Percentiles rank a stretch among this genome's conserved stretches.
These are phyloP conservation scores for Apistogramma diplotaenia DNA, from an alignment of 2,113 vertebrate genomes.

Conservation along the genomic window DNA sequence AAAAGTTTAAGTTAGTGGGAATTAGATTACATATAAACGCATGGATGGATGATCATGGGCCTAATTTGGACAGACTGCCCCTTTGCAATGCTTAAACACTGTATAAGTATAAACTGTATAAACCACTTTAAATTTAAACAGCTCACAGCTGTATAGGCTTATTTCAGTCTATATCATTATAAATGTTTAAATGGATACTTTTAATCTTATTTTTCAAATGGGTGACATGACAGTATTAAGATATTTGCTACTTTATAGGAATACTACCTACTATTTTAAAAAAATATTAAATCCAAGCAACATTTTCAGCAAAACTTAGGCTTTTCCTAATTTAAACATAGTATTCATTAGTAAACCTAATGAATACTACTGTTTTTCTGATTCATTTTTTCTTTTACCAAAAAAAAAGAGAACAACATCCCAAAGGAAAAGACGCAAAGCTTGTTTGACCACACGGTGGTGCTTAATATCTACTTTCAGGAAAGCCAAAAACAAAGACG, in stretches of 20 bases:
- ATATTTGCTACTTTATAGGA: no score
- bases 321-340: no score
- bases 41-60: background rate
- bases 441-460: constrained; percentile 43
- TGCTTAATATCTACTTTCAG: constrained; percentile 3
- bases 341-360: background rate
- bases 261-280: no score
- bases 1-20: background rate
- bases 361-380: background rate
- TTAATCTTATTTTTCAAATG: no score
- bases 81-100: background rate
- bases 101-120: background rate
- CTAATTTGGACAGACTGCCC: background rate
- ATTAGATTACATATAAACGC: background rate
- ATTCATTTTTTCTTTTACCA: background rate
- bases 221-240: no score
- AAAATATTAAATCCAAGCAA: background rate
- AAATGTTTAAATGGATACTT: no score
- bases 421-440: background rate
- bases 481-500: background rate
- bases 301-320: no score
- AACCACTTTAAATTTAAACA: no score
- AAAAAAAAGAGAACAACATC: background rate
- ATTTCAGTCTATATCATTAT: no score
- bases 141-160: background rate